Evolutionary conservation across 2,888 invertebrate genomes (phyloP), one percentile per base, ranked within the genome.

Genomic region (Drosophila peninsularis): DNA sequence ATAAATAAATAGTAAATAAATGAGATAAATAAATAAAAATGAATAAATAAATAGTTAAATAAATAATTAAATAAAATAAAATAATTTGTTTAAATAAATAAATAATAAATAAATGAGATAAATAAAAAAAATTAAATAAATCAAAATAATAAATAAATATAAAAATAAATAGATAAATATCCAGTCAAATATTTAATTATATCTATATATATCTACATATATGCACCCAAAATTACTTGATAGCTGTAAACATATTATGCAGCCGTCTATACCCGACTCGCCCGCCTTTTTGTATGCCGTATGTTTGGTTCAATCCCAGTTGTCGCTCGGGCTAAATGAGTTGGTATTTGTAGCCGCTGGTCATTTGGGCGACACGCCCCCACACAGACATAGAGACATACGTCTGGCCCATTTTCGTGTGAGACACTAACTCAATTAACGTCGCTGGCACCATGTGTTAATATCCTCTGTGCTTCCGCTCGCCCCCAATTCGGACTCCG

Each of bases 401-500:
- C 68, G 85, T 81, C 88, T 81, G 85, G 88, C 75, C 71, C 82
- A 81, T 87, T 84, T 84, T 70, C 64, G 66, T 66, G 77, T 69
- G 82, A 71, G 73, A 63, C 73, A 80, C 75, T 89, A 90, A 91
- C 90, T 90, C 90, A 91, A 90, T 90, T 90, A 90, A 84, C 83
- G 89, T 84, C 74, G 77, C 71, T 69, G 73, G 82, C 80, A 83
- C 82, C 86, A 90, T 90, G 90, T 90, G 91, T 91, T 90, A 91
- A 90, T 90, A 90, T 91, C 90, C 90, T 89, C 74, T 89, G 71
- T 79, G 67, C 82, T 85, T 90, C 86, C 90, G 88, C 58, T 71
- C 55, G 62, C n/a, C 41, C 41, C 64, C 69, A 72, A 52, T 67
- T 61, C 21, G 56, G 11, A 11, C 17, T 6, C 56, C 10, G 36